These are phyloP conservation scores for Coptotermes formosanus DNA, from an alignment of 1,140 invertebrate species.

Conservation along the genomic window DNA sequence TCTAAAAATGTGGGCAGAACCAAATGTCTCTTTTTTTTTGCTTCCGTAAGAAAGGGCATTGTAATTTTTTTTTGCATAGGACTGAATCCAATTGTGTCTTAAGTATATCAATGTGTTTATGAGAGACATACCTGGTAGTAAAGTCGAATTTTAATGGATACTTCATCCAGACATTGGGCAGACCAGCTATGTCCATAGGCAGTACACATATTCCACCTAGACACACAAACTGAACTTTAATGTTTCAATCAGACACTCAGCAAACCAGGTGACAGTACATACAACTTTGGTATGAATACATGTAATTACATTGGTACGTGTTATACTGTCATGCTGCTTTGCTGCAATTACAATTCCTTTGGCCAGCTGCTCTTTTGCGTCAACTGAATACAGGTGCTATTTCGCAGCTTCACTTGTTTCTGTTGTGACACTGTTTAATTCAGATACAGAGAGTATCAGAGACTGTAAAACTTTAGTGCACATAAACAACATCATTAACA, in stretches of 20 bases:
- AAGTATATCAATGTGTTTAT: neutral
- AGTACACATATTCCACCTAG: slow-evolving; percentile 6
- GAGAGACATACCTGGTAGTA: neutral
- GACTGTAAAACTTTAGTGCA: too few species aligned
- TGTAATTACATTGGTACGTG: too few species aligned
- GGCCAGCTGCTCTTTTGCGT: too few species aligned
- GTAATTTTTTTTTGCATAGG: neutral
- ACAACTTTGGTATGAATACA: too few species aligned
- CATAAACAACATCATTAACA: too few species aligned
- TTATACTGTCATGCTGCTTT: too few species aligned
- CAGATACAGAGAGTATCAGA: too few species aligned
- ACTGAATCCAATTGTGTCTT: neutral
- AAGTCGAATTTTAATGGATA: neutral
- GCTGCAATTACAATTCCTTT: too few species aligned
- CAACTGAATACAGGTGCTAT: too few species aligned
- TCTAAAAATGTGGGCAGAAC: neutral
- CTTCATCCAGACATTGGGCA: slow-evolving; percentile 3
- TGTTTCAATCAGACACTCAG: neutral
- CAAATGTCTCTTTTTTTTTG: neutral
- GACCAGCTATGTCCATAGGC: neutral
- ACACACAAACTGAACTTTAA: neutral
- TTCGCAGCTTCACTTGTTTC: too few species aligned
- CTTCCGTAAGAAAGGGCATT: neutral
- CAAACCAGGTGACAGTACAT: neutral
- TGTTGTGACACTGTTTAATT: too few species aligned